Base-by-base conservation (phyloP, 2,113 vertebrate genomes). In the Grantiella picta region DNA sequence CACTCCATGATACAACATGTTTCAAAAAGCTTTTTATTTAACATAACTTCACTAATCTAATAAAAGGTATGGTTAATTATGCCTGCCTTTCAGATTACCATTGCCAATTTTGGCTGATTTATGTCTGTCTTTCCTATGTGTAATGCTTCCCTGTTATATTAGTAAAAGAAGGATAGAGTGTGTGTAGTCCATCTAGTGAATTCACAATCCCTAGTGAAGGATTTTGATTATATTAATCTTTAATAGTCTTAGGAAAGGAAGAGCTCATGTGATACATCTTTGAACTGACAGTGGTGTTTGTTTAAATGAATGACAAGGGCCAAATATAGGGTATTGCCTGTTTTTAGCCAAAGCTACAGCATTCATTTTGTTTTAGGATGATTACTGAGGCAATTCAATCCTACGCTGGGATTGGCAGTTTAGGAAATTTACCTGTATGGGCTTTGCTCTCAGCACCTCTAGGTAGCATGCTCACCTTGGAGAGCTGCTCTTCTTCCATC, bases 11-110 rank as follows among this genome's bases (percentile, higher is more conserved):
- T 88, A 38, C 28, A 63, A 11, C 22, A 6, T 68, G 36, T 86
- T 95, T 86, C 31, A 64, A 24, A 91, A 90, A 83, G 63, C 54
- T 80, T 86, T 92, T 89, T 63, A 45, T 92, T 95, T 72, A 27
- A 64, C 22, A 2, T 66, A 94, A 76, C 61, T 81, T 87, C 4
- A 10, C 64, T 95, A 77, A 73, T 95, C 59, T 88, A 77, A 70
- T 88, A 77, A 66, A 79, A 88, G 7, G 4, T 86, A 31, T 40
- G 44, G 68, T n/a, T 95, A 63, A 83, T 92, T 92, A 71, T n/a
- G 23, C 31, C 56, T 80, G 31, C 35, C 40, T 81, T 94, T 64
- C 52, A 64, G 56, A 64, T 81, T 49, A 89, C 19, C n/a, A 9
- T 45, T 91, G 63, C 56, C 25, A 40, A 1, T 91, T 95, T 63